Percentiles rank a stretch among this genome's conserved stretches.
Conservation (phyloP, 2,888 invertebrate genomes). For the Erebia aethiops region DNA sequence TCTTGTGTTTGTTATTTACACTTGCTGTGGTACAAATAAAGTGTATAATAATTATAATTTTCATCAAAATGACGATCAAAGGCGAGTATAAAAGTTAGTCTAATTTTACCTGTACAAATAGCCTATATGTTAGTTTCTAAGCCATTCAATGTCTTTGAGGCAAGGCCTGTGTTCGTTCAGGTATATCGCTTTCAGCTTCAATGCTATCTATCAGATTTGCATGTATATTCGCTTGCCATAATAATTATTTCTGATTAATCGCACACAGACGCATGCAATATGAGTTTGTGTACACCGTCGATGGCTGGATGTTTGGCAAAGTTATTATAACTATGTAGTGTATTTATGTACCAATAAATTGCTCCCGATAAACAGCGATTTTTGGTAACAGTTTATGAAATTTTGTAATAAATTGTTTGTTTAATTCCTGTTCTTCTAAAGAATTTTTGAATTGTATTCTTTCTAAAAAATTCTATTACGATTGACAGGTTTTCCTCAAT, state of each 20-base stretch:
- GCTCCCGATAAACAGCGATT: neutral
- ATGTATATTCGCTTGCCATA: slow-evolving; percentile 26
- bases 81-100: neutral
- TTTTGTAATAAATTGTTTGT: neutral
- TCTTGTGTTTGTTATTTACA: too few species aligned
- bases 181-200: slow-evolving; percentile 32
- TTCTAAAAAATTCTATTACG: too few species aligned
- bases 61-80: neutral
- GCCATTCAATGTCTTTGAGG: slow-evolving; percentile 15
- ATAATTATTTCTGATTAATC: slow-evolving; percentile 36
- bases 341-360: neutral
- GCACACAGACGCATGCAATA: slow-evolving; percentile 24
- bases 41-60: too few species aligned
- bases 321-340: neutral
- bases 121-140: neutral
- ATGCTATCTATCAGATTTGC: slow-evolving; percentile 25
- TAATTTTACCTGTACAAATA: neutral
- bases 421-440: too few species aligned
- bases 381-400: neutral
- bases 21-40: too few species aligned
- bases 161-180: slow-evolving; percentile 30
- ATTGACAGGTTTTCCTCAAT: too few species aligned
- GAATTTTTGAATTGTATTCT: too few species aligned
- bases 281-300: slow-evolving; percentile 12
- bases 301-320: neutral